Evolutionary conservation across 2,113 vertebrate genomes (phyloP), one percentile per base, ranked within the genome.

Genomic region (Urocolius indicus): DNA sequence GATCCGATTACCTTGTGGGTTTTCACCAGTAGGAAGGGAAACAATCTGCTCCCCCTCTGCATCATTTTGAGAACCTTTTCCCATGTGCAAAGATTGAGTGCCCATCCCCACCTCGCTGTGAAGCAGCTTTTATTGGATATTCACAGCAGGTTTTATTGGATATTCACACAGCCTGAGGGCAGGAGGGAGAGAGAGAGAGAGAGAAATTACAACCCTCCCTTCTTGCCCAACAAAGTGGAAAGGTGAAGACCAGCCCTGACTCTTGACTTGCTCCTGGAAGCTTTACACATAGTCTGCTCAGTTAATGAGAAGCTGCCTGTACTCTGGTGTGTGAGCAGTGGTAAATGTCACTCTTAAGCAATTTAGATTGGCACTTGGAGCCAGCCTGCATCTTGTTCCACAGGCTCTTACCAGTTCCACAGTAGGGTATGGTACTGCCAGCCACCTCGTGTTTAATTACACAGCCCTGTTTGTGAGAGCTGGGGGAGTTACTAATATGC

Each of bases 371-470:
- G 57, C 23, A 29, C 92, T 90, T 41, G 43, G 92, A 84, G 29
- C 58, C 89, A 90, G 76, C 59, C 52, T 76, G 65, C 49, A 29
- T 76, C 80, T 73, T 68, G 72, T 84, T 94, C 91, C 48, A 7
- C 22, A 16, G 45, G 55, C 76, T 51, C 80, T 72, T 48, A 59
- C 6, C 43, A 26, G 52, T 36, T 48, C 75, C 65, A 19, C 48
- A 54, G 89, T 49, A 55, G 91, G 89, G 74, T 95, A 63, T 91
- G 95, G 94, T 89, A 96, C 95, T 32, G 30, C 84, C 93, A 89
- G 80, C 74, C 36, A 1, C 95, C 80, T 82, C 1, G 1, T 9
- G 10, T 74, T 90, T 61, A 34, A 10, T 72, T 79, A 95, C 95
- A 96, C 38, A 72, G 88, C 54, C 45, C 20, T 29, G 24, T 90